Conservation (phyloP, 1,140 invertebrate species). For the Sinonovacula constricta region DNA sequence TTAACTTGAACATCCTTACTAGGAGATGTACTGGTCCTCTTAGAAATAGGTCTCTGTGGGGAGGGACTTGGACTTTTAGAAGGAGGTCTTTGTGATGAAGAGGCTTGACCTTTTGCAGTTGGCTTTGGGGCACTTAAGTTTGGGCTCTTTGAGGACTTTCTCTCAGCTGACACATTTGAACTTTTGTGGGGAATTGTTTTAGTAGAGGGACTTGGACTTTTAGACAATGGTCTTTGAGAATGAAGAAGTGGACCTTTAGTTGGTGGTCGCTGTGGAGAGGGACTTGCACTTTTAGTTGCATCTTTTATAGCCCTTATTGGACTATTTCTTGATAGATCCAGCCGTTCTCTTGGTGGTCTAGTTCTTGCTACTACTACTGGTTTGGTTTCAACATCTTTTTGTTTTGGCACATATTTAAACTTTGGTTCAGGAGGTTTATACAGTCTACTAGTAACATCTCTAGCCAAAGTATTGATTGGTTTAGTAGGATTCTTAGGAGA, state of each 20-base stretch:
- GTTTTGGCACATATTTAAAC: conserved; percentile 62
- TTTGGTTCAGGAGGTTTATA: conserved; percentile 63
- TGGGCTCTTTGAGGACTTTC: conserved; percentile 38
- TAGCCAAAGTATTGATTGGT: conserved; percentile 56
- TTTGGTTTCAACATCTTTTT: conserved; percentile 44
- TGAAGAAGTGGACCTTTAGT: background rate
- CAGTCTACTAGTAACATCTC: conserved; percentile 65
- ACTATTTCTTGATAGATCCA: conserved; percentile 4
- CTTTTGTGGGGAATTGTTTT: too few relatives aligned
- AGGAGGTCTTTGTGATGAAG: too few relatives aligned
- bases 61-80: background rate
- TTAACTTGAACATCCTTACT: conserved; percentile 7
- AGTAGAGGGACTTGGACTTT: conserved; percentile 23
- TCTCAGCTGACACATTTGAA: too few relatives aligned
- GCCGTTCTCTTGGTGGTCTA: conserved; percentile 3
- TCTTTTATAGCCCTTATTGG: background rate
- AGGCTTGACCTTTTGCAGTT: too few relatives aligned
- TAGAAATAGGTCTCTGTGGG: background rate
- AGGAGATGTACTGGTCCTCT: conserved; percentile 28
- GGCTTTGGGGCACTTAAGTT: too few relatives aligned
- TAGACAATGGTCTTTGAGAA: background rate
- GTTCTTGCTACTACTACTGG: conserved; percentile 29
- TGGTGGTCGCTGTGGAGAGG: background rate
- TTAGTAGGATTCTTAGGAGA: too few relatives aligned
- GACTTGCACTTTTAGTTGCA: background rate